Evolutionary conservation across 1,140 invertebrate genomes (phyloP).

Genomic region (roundworm (Caenorhabditis elegans)): WBcel235 BX284606.5:7334501-7335000

Average conservation of each 20-base stretch:
- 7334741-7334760: not conserved
- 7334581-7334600: slow-evolving; percentile 6
- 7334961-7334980: not conserved
- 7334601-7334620: not conserved
- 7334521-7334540: not conserved
- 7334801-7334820: not conserved
- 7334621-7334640: not conserved
- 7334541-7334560: not conserved
- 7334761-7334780: not conserved
- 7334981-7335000: too few species aligned
- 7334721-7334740: not conserved
- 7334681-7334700: slow-evolving; percentile 4
- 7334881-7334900: slow-evolving; percentile 9
- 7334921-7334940: not conserved
- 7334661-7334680: not conserved
- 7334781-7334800: slow-evolving; percentile 19
- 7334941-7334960: not conserved
- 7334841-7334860: not conserved
- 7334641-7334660: not conserved
- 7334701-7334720: slow-evolving; percentile 17
- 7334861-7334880: not conserved
- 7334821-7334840: slow-evolving; percentile 16
- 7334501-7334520: not conserved
- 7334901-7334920: not conserved
- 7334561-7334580: slow-evolving; percentile 4